A percentile compares a stretch with the other conserved stretches of the same genome.
Evolutionary conservation across 30 jellyfish, hydroid and myxozoan species (phyloP).

Genomic region (Phacellophora camtschatica): DNA sequence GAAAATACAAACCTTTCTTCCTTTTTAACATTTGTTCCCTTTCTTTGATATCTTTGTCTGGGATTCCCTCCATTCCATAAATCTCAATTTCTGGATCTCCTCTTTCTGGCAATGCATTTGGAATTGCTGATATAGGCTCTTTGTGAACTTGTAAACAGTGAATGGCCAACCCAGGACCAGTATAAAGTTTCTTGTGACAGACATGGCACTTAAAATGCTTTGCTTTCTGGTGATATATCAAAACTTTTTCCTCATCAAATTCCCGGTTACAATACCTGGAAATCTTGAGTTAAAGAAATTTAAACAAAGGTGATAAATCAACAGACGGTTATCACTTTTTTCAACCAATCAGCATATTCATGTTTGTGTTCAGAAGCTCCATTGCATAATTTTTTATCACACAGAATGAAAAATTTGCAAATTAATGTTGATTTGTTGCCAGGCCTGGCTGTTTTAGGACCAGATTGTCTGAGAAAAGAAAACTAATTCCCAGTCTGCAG

Average conservation of each 20-base stretch:
- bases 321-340: too few relatives aligned
- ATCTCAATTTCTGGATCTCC: conserved; percentile 96
- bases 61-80: conserved; percentile 99
- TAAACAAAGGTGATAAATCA: background rate
- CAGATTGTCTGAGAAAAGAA: too few relatives aligned
- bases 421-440: too few relatives aligned
- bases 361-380: too few relatives aligned
- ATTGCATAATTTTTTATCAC: too few relatives aligned
- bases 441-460: too few relatives aligned
- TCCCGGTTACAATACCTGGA: conserved; percentile 99
- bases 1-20: conserved; percentile 36
- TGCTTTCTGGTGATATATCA: conserved; percentile 96
- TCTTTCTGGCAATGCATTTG: conserved; percentile 88
- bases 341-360: too few relatives aligned
- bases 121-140: conserved; percentile 87
- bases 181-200: conserved; percentile 90
- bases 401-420: too few relatives aligned
- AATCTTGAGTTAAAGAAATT: conserved; percentile 10
- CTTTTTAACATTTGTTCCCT: conserved; percentile 75
- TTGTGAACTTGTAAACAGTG: conserved; percentile 97
- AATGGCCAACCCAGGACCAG: conserved; percentile 98
- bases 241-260: conserved; percentile 94
- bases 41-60: conserved; percentile 90
- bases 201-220: conserved; percentile 96
- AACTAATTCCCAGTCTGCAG: too few relatives aligned